Evolutionary conservation across 1,140 invertebrate genomes (phyloP), one percentile per base, ranked within the genome.

Genomic region (Drosophila parvula): DNA sequence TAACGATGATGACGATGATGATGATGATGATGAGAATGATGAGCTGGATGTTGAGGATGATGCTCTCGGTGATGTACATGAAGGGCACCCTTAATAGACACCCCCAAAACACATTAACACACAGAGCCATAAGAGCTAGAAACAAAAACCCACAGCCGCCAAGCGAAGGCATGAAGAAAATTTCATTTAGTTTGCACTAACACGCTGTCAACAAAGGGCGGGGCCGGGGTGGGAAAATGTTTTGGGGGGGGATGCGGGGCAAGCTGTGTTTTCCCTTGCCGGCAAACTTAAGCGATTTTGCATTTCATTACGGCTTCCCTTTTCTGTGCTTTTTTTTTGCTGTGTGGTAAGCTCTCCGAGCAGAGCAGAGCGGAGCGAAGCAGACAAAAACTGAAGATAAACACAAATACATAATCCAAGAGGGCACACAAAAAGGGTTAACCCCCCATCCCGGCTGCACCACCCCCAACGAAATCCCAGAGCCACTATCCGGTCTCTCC

Each of bases 121-220:
- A 69, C 60, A 30, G 38, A 41, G 58, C 41, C 16, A 76, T 47
- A 78, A 51, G 55, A 60, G 79, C 63, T 47, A 70, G 74, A 82
- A 60, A 74, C 76, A 83, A 88, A 86, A 86, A 88, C 79, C 82
- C 83, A 77, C 84, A 88, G 50, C 34, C 34, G 14, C 51, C 34
- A 9, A 53, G 61, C 69, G n/a, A 36, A 70, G 75, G 75, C 84
- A 86, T 83, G 79, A 81, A 80, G 84, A 88, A 88, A 89, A 73
- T 73, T 88, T 88, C 83, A 88, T 88, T 88, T 83, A 88, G 83
- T 88, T 88, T 88, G 67, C 83, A 88, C 83, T 88, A 88, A 88
- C 83, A 88, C 83, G 83, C 83, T 89, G 84, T 89, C 84, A 83
- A 80, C 84, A 78, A 77, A 77, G 47, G 51, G 58, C 27, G 10